phyloP scores from a whole-genome alignment of 2,113 vertebrate species.

The Carettochelys insculpta region DNA sequence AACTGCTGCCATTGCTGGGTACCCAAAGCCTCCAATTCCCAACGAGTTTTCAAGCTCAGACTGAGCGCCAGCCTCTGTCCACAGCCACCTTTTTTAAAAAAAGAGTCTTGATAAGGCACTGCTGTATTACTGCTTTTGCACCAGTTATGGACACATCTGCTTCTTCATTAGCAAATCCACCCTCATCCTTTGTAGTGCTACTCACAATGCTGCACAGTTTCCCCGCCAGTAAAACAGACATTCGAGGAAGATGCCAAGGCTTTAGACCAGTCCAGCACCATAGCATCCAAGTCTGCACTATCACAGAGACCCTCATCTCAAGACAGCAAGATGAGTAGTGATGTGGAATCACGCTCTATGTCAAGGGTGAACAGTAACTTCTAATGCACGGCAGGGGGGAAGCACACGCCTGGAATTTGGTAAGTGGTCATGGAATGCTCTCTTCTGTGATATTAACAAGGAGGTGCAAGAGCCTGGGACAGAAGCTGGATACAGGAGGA shows the following conservation, averaged over 20 bases:
- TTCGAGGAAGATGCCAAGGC: not conserved
- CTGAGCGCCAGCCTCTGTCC: slow-evolving; percentile 94
- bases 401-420: too few species aligned
- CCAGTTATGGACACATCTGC: not conserved
- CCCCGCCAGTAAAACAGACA: not conserved
- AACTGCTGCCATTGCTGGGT: slow-evolving; percentile 96
- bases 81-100: slow-evolving; percentile 83
- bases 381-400: too few species aligned
- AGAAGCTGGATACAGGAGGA: too few species aligned
- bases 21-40: slow-evolving; percentile 96
- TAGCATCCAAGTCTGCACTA: not conserved
- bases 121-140: not conserved
- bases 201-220: not conserved
- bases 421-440: too few species aligned
- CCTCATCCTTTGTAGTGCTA: not conserved
- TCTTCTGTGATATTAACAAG: too few species aligned
- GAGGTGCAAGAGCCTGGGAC: too few species aligned
- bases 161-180: not conserved
- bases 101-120: not conserved
- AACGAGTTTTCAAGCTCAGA: slow-evolving; percentile 88
- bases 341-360: not conserved
- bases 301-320: not conserved
- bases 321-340: not conserved
- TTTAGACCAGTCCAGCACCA: not conserved
- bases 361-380: too few species aligned